Evolutionary conservation across 2,797 vertebrate genomes (phyloP).

Genomic region (Sebastiscus tertius): DNA sequence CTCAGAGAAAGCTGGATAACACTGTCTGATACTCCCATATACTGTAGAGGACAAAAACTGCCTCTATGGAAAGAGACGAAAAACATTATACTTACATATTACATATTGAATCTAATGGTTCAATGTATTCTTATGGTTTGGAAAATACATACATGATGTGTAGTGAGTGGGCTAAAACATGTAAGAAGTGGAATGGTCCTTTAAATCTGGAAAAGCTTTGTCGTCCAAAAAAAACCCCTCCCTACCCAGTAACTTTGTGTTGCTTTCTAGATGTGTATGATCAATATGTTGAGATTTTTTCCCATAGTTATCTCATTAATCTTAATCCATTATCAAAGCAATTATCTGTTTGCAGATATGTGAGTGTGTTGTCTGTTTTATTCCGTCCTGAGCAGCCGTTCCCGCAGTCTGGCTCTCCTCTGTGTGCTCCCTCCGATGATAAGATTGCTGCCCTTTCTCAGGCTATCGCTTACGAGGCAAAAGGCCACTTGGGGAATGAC

Average conservation of each 20-base stretch:
- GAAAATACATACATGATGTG: background rate
- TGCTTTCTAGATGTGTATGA: background rate
- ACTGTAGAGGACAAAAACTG: background rate
- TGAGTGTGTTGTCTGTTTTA: constrained; percentile 14
- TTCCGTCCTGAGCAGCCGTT: constrained; percentile 26
- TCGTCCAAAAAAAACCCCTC: background rate
- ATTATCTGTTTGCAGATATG: constrained; percentile 47
- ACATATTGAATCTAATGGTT: background rate
- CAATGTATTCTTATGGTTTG: too few relatives aligned
- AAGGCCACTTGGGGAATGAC: constrained; percentile 78
- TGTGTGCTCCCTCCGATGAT: constrained; percentile 52
- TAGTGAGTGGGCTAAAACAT: background rate
- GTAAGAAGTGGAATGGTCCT: background rate
- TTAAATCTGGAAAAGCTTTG: background rate
- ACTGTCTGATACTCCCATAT: background rate
- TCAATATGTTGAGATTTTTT: background rate
- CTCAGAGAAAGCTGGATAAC: background rate
- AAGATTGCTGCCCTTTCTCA: constrained; percentile 75
- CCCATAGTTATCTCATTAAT: constrained; percentile 18
- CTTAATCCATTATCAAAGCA: constrained; percentile 43
- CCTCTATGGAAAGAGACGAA: background rate
- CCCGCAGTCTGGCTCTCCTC: constrained; percentile 57
- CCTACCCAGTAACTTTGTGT: background rate
- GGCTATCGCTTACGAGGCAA: constrained; percentile 72
- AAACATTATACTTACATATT: background rate